phyloP scores from a whole-genome alignment of 2,888 invertebrate species.

The Aleiodes testaceus region DNA sequence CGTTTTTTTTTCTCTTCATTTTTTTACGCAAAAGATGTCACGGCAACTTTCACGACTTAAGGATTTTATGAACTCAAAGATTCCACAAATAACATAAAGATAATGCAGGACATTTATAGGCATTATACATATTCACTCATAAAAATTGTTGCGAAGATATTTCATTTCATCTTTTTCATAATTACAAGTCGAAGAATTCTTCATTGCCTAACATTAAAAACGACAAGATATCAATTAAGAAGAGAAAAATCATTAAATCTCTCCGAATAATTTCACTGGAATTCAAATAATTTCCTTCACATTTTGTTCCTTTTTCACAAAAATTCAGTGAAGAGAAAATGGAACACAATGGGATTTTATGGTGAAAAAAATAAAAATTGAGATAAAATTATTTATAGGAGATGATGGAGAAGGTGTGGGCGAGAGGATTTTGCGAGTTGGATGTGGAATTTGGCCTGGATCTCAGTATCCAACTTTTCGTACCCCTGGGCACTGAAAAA shows the following conservation, averaged over 20 bases:
- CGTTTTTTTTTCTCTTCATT: not conserved
- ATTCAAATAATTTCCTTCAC: too few relatives aligned
- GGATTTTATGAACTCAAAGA: slow-evolving; percentile 29
- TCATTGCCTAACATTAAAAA: not conserved
- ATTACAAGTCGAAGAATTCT: not conserved
- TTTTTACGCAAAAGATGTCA: slow-evolving; percentile 31
- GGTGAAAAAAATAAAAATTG: not conserved
- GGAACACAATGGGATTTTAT: not conserved
- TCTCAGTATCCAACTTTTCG: not conserved
- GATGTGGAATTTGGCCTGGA: slow-evolving; percentile 43
- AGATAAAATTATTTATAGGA: not conserved
- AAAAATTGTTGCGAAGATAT: slow-evolving; percentile 22
- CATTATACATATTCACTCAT: slow-evolving; percentile 31
- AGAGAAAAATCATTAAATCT: too few relatives aligned
- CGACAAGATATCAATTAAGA: not conserved
- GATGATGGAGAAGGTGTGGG: not conserved
- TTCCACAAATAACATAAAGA: slow-evolving; percentile 33
- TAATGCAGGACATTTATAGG: slow-evolving; percentile 30
- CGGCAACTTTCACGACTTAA: slow-evolving; percentile 35
- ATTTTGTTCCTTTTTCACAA: too few relatives aligned
- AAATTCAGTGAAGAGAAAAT: not conserved
- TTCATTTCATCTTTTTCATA: slow-evolving; percentile 27
- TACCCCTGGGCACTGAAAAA: slow-evolving; percentile 26
- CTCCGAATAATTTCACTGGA: too few relatives aligned
- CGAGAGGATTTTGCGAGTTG: slow-evolving; percentile 32